phyloP scores from a whole-genome alignment of 2,888 invertebrate genomes.

The Acrobasis consociella region DNA sequence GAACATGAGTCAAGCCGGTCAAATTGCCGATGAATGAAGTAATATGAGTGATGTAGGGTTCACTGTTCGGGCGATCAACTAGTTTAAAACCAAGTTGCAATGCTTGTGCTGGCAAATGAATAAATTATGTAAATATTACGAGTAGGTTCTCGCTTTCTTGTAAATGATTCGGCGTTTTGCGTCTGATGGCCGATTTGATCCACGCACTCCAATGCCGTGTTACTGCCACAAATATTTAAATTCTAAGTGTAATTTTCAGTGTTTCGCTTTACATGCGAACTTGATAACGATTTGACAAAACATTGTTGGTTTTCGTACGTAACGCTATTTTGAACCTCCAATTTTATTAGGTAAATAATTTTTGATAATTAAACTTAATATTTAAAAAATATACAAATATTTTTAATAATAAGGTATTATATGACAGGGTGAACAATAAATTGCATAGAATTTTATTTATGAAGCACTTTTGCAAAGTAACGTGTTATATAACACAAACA shows the following conservation, averaged over 20 bases:
- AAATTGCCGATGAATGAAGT: too few species aligned
- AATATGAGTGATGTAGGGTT: too few species aligned
- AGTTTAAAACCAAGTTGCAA: constrained; percentile 43
- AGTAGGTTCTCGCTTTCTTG: constrained; percentile 77
- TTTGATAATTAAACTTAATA: too few species aligned
- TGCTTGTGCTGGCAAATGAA: constrained; percentile 51
- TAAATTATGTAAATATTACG: constrained; percentile 79
- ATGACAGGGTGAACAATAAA: too few species aligned
- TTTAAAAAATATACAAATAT: too few species aligned
- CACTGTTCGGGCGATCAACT: too few species aligned
- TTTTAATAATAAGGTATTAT: too few species aligned
- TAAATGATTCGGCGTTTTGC: constrained; percentile 78
- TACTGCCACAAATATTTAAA: constrained; percentile 74
- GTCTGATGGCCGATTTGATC: constrained; percentile 63
- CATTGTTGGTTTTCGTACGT: not conserved
- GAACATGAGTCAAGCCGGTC: too few species aligned
- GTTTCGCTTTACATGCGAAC: constrained; percentile 52
- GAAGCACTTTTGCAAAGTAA: too few species aligned
- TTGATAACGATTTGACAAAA: constrained; percentile 27
- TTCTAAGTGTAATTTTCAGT: constrained; percentile 51
- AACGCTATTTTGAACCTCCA: too few species aligned
- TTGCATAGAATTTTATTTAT: too few species aligned
- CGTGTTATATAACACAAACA: not conserved
- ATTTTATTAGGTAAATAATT: too few species aligned
- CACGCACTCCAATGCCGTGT: constrained; percentile 60